These are phyloP conservation scores for Adoxophyes honmai DNA, from an alignment of 1,140 invertebrate species.

Conservation along the genomic window DNA sequence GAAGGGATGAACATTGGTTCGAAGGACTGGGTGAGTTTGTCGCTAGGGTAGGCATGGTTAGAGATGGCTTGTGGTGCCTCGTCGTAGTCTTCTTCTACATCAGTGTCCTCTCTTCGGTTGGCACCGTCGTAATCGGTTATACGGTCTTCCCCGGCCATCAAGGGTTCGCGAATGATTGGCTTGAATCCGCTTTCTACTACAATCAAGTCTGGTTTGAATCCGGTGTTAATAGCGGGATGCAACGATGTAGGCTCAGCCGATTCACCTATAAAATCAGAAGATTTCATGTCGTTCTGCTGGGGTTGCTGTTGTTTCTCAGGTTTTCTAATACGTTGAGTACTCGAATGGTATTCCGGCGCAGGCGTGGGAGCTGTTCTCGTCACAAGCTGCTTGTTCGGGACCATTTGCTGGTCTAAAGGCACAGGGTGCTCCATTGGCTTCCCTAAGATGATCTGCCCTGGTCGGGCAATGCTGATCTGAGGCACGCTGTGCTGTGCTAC, in stretches of 20 bases:
- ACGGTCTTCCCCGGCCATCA: slow-evolving; percentile 75
- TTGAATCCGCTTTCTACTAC: slow-evolving; percentile 90
- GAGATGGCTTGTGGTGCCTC: slow-evolving; percentile 67
- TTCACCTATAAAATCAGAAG: slow-evolving; percentile 75
- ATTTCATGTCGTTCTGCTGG: slow-evolving; percentile 57
- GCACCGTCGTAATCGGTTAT: slow-evolving; percentile 65
- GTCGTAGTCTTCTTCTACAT: slow-evolving; percentile 73
- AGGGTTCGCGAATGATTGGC: slow-evolving; percentile 83
- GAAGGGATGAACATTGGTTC: slow-evolving; percentile 87
- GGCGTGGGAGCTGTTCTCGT: slow-evolving; percentile 33
- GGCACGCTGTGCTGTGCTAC: slow-evolving; percentile 48
- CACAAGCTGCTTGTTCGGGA: slow-evolving; percentile 48
- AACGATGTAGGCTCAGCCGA: slow-evolving; percentile 54
- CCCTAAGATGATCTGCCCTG: slow-evolving; percentile 72
- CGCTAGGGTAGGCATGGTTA: slow-evolving; percentile 67
- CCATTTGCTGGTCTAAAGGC: slow-evolving; percentile 70
- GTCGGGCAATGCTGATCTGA: slow-evolving; percentile 50
- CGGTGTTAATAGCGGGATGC: slow-evolving; percentile 81
- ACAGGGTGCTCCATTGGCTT: slow-evolving; percentile 72
- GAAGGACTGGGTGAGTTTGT: slow-evolving; percentile 79
- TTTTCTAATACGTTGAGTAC: slow-evolving; percentile 27
- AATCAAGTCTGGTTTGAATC: slow-evolving; percentile 87
- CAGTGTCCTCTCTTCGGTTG: slow-evolving; percentile 75
- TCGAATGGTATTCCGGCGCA: slow-evolving; percentile 33
- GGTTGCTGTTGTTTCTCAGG: slow-evolving; percentile 28